A percentile compares a stretch with the other conserved stretches of the same genome.
Conservation (phyloP, 2,888 invertebrate genomes). For the Sturmia bella region DNA sequence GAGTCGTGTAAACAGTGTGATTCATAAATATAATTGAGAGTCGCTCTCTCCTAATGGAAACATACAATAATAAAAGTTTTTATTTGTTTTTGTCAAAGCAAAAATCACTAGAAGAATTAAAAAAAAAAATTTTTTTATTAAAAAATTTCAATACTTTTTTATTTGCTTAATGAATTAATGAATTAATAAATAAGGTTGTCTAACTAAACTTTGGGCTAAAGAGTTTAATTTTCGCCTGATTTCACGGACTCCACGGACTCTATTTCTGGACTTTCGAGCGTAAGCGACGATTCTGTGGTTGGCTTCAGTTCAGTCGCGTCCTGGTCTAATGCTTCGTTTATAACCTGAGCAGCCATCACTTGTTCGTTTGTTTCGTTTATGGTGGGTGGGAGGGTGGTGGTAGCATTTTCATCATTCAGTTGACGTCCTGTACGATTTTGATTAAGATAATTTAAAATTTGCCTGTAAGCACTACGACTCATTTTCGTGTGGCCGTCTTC, state of each 20-base stretch:
- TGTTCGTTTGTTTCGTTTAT: conserved; percentile 31
- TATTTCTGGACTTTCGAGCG: neutral
- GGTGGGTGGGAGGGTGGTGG: too few relatives aligned
- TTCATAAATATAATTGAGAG: too few relatives aligned
- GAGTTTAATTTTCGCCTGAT: neutral
- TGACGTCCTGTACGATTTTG: conserved; percentile 37
- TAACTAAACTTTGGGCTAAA: too few relatives aligned
- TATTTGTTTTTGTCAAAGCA: too few relatives aligned
- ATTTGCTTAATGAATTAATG: too few relatives aligned
- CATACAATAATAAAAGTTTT: too few relatives aligned
- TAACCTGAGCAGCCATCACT: conserved; percentile 67
- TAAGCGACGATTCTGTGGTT: conserved; percentile 10
- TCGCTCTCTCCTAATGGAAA: too few relatives aligned
- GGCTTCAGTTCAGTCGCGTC: conserved; percentile 1
- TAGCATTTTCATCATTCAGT: neutral
- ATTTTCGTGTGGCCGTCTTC: conserved; percentile 33
- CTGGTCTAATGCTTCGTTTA: neutral
- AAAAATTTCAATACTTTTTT: too few relatives aligned
- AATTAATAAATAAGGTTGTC: too few relatives aligned
- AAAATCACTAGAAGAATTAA: too few relatives aligned
- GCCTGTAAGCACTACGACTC: conserved; percentile 19
- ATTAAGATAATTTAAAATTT: conserved; percentile 50
- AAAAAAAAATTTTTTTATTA: too few relatives aligned
- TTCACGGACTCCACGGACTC: neutral
- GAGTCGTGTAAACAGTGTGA: too few relatives aligned